Base-by-base conservation (phyloP, 2,888 invertebrate genomes). In the Dasysyrphus albostriatus region DNA sequence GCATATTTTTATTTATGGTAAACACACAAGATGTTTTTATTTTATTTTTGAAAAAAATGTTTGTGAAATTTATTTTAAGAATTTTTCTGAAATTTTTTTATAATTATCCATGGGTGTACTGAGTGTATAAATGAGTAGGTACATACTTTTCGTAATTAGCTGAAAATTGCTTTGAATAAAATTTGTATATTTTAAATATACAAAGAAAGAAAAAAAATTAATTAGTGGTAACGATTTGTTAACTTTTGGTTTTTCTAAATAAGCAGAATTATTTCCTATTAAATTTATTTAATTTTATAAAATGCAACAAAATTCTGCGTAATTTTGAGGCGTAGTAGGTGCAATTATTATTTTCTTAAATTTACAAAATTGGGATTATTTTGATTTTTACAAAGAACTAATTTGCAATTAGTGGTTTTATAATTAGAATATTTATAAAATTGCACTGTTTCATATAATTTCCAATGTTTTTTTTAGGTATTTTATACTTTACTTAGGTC, bases 1-100 rank as follows among this genome's bases (percentile, higher is more conserved):
- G 85, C 69, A 82, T 47, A 78, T 85, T 82, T 85, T 82, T 78
- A 81, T 82, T 82, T 82, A 47, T 74, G 73, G 69, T 73, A 54
- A 67, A 76, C 76, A 76, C 76, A 69, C 49, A 56, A 49, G 47
- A 56, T 14, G 6, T 37, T 56, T 63, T 77, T 7, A 16, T 32
- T 39, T 61, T 19, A 59, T 65, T 16, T 61, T 59, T 51, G 37
- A 16, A 32, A 32, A 44, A 10, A 54, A 14, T 32, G 14, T 42
- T 39, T n/a, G 14, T 42, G 39, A 61, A 61, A 14, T 14, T 34
- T 58, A 54, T 58, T 54, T 61, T 8, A 12, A 24, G 61, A 24
- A 54, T 73, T 69, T 63, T 77, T 77, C 59, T 34, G 67, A 65
- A 81, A 82, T 67, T 61, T 67, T 61, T 42, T n/a, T 14, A 14